Base-by-base conservation (phyloP, 2,113 vertebrate genomes). In the Ranitomeya variabilis region DNA sequence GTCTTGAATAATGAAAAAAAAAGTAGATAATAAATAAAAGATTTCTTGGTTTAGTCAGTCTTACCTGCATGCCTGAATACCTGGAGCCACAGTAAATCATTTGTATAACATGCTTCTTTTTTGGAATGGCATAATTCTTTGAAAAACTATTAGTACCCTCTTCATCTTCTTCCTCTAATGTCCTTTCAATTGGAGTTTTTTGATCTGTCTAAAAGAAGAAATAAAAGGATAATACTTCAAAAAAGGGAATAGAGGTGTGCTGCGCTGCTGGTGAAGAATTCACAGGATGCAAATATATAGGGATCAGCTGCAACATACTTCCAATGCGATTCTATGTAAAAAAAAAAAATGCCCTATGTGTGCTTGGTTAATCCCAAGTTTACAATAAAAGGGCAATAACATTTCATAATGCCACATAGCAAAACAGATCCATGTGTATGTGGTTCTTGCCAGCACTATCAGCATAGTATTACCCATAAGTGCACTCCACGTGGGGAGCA, bases 51-150 rank as follows among this genome's bases (percentile, higher is more conserved):
- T 45, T 45, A 45, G 5, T 45, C 37, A 45, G 37, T 37, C 57
- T 26, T 79, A 89, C 87, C 82, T 89, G 87, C 87, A 89, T 89
- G 52, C 87, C 87, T 79, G 85, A 2, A 71, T 89, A 89, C 16
- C 81, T 60, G 45, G 23, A 11, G 15, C 87, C 87, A 89, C 87
- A 89, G 62, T 89, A 89, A 19, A 60, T 52, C 82, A 89, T 79
- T 16, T 85, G 21, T 54, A 89, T 85, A 21, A 74, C 74, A 85
- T 79, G 84, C 52, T 89, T 89, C 82, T 82, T 89, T 57, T 52
- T 83, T 21, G 73, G 81, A 85, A 78, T n/a, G 4, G 7, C 4
- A 1, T 23, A 52, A 60, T 18, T 78, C 26, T 45, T 21, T 8
- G 16, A n/a, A 59, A 52, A 60, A 67, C 64, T 51, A 31, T 18